Evolutionary conservation across 2,113 vertebrate genomes (phyloP), one percentile per base, ranked within the genome.

Genomic region (Emberiza fucata): DNA sequence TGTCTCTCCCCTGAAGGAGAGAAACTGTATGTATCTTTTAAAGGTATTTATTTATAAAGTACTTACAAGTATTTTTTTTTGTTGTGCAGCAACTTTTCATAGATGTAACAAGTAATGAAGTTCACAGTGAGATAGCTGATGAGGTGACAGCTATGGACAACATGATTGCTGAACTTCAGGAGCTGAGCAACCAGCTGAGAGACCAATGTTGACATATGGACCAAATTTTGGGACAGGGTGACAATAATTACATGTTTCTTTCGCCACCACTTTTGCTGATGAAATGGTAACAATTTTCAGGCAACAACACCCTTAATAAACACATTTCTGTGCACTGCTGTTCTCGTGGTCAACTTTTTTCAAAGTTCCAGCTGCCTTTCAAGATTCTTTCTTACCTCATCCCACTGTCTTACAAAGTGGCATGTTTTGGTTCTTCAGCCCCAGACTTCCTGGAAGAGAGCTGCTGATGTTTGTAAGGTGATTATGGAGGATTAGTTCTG

Each of bases 31-130:
- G 3, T 44, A 1, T 85, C 7, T 51, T 77, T 87, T 60, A 35
- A 94, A 84, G 15, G 9, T 90, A 37, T 54, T 69, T 42, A 16
- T 69, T 63, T 63, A 16, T 83, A 20, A 63, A 63, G 22, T 69
- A 63, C 31, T 83, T 77, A 57, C 64, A 77, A 61, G 5, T 59
- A 33, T 93, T 97, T 86, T 31, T 95, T 94, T 94, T 92, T 96
- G 27, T 96, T 75, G 17, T 92, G 37, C 97, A 99, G 99, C 99
- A 99, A 96, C 97, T 97, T 89, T 99, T 99, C 97, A 97, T 97
- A 13, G 99, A 99, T 44, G 96, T 97, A 61, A 92, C 94, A 37
- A 98, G 97, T 12, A 98, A 98, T 45, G 98, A 98, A 48, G 54
- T 99, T 92, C 98, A 97, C 29, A 27, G 54, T 3, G 98, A 99